Evolutionary conservation across 2,113 vertebrate genomes (phyloP).

Genomic region (Dicerorhinus sumatrensis): DNA sequence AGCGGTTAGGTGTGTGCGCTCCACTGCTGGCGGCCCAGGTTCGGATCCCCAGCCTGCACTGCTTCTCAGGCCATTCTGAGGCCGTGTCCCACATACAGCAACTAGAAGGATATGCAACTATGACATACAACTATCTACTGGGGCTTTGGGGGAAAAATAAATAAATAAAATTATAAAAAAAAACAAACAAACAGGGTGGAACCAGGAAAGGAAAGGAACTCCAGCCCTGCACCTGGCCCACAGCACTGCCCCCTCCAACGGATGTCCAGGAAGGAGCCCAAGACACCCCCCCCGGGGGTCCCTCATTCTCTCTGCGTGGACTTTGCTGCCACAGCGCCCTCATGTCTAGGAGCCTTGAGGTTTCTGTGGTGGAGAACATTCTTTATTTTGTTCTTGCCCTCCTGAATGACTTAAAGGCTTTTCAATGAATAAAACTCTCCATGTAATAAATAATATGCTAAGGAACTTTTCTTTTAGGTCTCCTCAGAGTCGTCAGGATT

Average conservation of each 20-base stretch:
- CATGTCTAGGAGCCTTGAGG: background rate
- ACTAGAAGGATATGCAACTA: no score
- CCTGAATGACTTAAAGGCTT: background rate
- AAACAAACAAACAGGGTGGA: no score
- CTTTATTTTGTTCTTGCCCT: no score
- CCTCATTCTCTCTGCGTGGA: background rate
- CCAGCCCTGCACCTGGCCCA: background rate
- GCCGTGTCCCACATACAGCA: no score
- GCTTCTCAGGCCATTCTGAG: no score
- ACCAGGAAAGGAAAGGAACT: background rate
- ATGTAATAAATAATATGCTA: background rate
- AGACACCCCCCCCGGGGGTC: background rate
- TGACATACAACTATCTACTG: no score
- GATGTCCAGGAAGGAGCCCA: background rate
- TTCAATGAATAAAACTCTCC: background rate
- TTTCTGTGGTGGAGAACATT: background rate
- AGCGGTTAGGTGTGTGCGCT: no score
- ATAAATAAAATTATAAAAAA: no score
- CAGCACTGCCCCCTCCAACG: accelerated
- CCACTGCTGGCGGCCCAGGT: no score
- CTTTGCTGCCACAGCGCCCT: background rate
- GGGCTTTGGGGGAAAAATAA: no score
- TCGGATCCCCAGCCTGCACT: no score
- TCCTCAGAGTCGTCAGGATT: background rate
- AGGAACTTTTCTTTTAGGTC: background rate